Evolutionary conservation across 2,888 invertebrate species (phyloP).

Genomic region (Tipula vernalis): DNA sequence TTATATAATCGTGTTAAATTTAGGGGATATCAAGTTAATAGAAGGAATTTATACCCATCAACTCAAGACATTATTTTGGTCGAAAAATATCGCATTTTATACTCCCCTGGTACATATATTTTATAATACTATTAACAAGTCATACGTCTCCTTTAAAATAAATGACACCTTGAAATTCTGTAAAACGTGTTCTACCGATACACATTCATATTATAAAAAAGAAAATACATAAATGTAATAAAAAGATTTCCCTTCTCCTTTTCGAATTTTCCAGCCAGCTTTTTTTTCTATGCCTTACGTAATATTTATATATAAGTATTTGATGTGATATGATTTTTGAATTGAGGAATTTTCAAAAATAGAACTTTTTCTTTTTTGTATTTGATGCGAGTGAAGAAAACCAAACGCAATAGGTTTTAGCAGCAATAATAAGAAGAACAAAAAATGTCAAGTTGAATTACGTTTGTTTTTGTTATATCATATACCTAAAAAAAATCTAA

Average conservation of each 20-base stretch:
- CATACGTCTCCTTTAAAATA: background rate
- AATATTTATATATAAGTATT: background rate
- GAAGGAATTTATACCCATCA: too few relatives aligned
- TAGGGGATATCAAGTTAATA: too few relatives aligned
- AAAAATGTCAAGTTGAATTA: background rate
- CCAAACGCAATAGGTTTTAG: background rate
- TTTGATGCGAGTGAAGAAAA: background rate
- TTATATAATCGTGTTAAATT: too few relatives aligned
- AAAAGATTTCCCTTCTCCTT: background rate
- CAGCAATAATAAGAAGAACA: background rate
- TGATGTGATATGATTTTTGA: background rate
- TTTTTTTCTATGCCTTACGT: background rate
- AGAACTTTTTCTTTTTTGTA: background rate
- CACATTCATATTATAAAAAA: background rate
- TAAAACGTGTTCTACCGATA: background rate
- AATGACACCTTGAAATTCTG: background rate
- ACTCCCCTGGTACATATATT: background rate
- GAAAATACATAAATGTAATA: background rate
- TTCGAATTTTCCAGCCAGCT: background rate
- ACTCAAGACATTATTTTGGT: too few relatives aligned
- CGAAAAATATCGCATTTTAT: background rate
- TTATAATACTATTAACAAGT: background rate
- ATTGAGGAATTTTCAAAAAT: background rate
- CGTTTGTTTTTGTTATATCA: background rate
- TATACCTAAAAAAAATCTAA: background rate